Base-by-base conservation (phyloP, 2,113 vertebrate species). In the Calypte anna region DNA sequence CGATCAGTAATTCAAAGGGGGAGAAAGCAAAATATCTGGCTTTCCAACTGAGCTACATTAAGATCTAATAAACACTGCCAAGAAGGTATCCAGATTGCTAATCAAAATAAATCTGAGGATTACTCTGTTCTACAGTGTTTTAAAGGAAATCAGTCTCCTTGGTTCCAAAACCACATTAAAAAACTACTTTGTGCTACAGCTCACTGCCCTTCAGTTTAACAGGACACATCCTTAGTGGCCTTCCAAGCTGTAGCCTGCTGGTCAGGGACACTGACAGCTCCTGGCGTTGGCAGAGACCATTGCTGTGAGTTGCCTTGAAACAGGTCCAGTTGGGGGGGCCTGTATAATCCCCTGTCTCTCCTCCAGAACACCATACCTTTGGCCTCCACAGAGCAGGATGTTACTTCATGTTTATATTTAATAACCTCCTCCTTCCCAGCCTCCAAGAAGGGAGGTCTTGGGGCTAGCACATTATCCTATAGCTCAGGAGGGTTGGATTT, bases 71-170 rank as follows among this genome's bases (percentile, higher is more conserved):
- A 96, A 96, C 91, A 96, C 91, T 96, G 96, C 91, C 96, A 95
- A 94, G 91, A 96, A 96, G 88, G 74, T 89, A 94, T 96, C 91
- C 94, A 96, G 91, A 95, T 94, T 94, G 85, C 92, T 96, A 93
- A 96, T 94, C 94, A 94, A 94, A 95, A 96, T 96, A 96, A 94
- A 96, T 96, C 91, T 89, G 73, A 82, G 92, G 92, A 94, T 96
- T 95, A 95, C 30, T 61, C 61, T 86, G 80, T 68, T 95, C 83
- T 91, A 76, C 77, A 61, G 1, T 61, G 54, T 72, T 94, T 94
- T 94, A 91, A 84, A 89, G 54, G 50, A 94, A 86, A 58, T 31
- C 92, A 89, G 73, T 79, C 64, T 63, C 33, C 91, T 78, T 27
- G 68, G 2, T 84, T 93, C 69, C 50, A 91, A 72, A 57, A 57